These are phyloP conservation scores for Capitella teleta DNA, from an alignment of 1,140 invertebrate genomes.

Conservation along the genomic window DNA sequence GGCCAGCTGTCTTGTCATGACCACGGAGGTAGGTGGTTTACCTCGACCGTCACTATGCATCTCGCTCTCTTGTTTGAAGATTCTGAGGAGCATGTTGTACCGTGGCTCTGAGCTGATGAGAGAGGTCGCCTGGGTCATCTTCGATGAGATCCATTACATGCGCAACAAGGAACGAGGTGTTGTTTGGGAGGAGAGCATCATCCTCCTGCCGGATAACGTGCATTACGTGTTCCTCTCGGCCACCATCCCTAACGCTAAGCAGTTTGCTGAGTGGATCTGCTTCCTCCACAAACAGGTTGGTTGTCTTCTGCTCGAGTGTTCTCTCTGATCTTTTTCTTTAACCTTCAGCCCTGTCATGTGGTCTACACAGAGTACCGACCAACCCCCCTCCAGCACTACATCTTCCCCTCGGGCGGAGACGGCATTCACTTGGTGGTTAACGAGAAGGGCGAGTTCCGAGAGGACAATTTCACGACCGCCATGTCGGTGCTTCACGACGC, in stretches of 20 bases:
- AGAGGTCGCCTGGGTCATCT: slow-evolving; percentile 99
- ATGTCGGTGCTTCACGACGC: slow-evolving; percentile 70
- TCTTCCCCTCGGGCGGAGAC: slow-evolving; percentile 88
- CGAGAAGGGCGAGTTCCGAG: slow-evolving; percentile 77
- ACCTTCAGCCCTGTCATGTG: slow-evolving; percentile 85
- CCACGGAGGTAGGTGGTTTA: slow-evolving; percentile 73
- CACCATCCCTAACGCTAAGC: slow-evolving; percentile 96
- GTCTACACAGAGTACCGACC: slow-evolving; percentile 98
- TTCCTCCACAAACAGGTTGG: slow-evolving; percentile 75
- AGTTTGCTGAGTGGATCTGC: slow-evolving; percentile 97
- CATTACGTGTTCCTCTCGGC: slow-evolving; percentile 98
- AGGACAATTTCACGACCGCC: slow-evolving; percentile 93
- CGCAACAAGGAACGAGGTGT: slow-evolving; percentile 95
- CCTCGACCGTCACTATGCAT: too few relatives aligned
- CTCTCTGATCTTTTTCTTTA: slow-evolving; percentile 6
- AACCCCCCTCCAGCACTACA: slow-evolving; percentile 94
- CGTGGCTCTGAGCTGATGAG: slow-evolving; percentile 91
- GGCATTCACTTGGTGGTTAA: slow-evolving; percentile 92
- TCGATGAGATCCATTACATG: slow-evolving; percentile 99
- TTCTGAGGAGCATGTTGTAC: slow-evolving; percentile 97
- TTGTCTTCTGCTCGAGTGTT: too few relatives aligned
- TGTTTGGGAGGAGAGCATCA: slow-evolving; percentile 98
- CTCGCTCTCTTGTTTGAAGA: too few relatives aligned
- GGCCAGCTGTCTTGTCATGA: slow-evolving; percentile 98
- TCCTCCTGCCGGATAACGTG: slow-evolving; percentile 92